Evolutionary conservation across 2,113 vertebrate genomes (phyloP).

Genomic region (Irena cyanogastra): DNA sequence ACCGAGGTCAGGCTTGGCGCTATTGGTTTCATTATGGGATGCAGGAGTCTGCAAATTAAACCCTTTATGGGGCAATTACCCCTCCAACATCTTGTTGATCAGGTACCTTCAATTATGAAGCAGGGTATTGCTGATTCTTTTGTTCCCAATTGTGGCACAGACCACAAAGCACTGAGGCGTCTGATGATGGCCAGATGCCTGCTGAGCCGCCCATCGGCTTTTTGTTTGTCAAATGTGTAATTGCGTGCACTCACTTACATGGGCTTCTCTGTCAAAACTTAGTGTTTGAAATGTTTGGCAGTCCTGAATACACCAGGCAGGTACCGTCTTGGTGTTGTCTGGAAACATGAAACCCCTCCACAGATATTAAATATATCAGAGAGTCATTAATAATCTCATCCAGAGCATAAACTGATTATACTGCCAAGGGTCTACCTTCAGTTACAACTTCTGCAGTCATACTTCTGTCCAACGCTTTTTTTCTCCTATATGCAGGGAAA

Average conservation of each 20-base stretch:
- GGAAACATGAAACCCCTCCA: neutral
- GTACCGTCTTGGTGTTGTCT: neutral
- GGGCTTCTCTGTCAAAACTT: neutral
- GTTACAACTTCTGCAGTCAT: neutral
- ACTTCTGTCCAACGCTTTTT: neutral
- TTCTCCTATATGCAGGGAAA: neutral
- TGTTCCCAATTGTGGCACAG: neutral
- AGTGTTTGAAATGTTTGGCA: neutral
- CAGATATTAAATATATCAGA: neutral
- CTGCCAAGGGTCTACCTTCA: neutral
- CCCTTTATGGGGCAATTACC: neutral
- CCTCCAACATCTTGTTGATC: neutral
- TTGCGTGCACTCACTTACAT: neutral
- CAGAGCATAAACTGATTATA: neutral
- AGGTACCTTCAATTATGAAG: neutral
- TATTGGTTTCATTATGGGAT: neutral
- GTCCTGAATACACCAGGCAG: neutral
- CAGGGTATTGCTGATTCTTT: neutral
- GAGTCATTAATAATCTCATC: neutral
- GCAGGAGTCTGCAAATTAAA: neutral
- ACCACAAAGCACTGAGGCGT: neutral
- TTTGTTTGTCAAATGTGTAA: neutral
- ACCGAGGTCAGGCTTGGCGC: neutral
- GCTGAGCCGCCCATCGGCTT: neutral
- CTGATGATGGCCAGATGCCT: neutral